phyloP scores from a whole-genome alignment of 2,113 vertebrate genomes.

The Hemicordylus capensis region DNA sequence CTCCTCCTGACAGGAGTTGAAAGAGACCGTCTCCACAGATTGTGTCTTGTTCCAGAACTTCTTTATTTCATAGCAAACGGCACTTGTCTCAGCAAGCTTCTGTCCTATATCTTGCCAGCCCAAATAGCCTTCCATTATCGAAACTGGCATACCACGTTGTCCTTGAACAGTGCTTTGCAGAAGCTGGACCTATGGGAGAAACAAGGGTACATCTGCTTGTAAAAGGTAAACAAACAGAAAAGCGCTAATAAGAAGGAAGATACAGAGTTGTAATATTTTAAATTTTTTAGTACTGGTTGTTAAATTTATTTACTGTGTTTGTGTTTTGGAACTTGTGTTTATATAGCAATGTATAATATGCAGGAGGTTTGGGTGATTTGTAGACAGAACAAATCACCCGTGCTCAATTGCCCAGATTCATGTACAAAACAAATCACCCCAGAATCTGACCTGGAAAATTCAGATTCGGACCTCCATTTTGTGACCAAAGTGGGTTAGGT shows the following conservation, averaged over 20 bases:
- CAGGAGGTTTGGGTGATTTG: no score
- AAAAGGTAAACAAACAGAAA: not conserved
- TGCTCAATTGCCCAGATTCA: no score
- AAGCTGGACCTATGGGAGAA: conserved; percentile 43
- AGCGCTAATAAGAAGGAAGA: not conserved
- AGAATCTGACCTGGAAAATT: no score
- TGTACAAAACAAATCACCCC: no score
- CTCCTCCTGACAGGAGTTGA: conserved; percentile 39
- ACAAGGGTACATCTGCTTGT: conserved; percentile 7
- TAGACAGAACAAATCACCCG: no score
- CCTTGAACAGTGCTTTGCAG: conserved; percentile 42
- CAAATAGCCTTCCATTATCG: not conserved
- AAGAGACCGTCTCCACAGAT: not conserved
- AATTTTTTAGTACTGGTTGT: no score
- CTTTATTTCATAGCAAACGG: conserved; percentile 39
- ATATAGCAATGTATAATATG: no score
- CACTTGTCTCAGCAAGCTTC: conserved; percentile 12
- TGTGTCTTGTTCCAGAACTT: not conserved
- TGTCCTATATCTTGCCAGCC: conserved; percentile 58
- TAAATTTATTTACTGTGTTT: no score
- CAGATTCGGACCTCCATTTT: no score
- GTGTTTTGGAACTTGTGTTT: no score
- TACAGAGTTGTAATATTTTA: no score
- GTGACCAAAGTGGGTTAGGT: no score
- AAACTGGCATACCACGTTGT: not conserved